Evolutionary conservation across 1,140 invertebrate genomes (phyloP), one percentile per base, ranked within the genome.

Genomic region (Zaprionus vittiger): DNA sequence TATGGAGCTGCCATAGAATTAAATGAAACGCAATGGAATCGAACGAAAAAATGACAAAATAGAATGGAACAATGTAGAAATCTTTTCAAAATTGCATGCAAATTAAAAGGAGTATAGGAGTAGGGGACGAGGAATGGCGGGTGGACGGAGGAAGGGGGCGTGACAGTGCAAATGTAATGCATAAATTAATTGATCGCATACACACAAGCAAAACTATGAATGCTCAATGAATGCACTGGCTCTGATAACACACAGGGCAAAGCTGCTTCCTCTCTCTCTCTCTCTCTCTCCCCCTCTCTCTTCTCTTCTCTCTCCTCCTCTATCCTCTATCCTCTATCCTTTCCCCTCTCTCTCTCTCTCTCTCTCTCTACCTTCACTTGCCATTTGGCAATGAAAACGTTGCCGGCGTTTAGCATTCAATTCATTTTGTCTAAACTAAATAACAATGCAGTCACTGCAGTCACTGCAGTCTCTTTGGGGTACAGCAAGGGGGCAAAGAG

Each of bases 371-470:
- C 20, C 9, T 9, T 4, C 47, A n/a, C 24, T 55, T 38, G 73
- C 26, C 64, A 87, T 80, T 87, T 56, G 65, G 74, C 81, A 79
- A 68, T 77, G 79, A 67, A 73, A 65, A 85, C 62, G 64, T 72
- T 66, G 59, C 37, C 68, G 60, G 59, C 82, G 63, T 77, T 83
- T 83, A 84, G 81, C 78, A 81, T 84, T 79, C 79, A 61, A 85
- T 85, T 85, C 59, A 80, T 84, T 85, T 85, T 79, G 76, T 79
- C 83, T 86, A 85, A 85, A 85, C 82, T 86, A 85, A 86, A 85
- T 85, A 84, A 86, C 82, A 85, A 85, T 85, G 79, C 81, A 77
- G 65, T 69, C 55, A 54, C 57, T 85, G 79, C 81, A 77, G 65
- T 69, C 55, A 54, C 57, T 14, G 54, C 54, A 17, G 3, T 6